Evolutionary conservation across 2,113 vertebrate genomes (phyloP).

Genomic region (Lutjanus erythropterus): DNA sequence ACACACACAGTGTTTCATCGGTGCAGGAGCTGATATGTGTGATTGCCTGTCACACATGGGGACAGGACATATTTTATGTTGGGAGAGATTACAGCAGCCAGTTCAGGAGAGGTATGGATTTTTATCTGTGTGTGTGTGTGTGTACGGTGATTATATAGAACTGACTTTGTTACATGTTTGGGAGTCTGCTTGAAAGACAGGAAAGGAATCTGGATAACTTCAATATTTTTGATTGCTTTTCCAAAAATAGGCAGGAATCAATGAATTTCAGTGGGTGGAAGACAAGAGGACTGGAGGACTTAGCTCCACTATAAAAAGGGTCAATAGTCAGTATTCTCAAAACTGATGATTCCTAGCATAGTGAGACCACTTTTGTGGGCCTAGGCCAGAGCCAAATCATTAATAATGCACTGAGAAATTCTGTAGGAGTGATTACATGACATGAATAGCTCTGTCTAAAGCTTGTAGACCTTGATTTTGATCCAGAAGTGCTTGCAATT

Average conservation of each 20-base stretch:
- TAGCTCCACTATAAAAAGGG: constrained; percentile 5
- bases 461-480: neutral
- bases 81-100: constrained; percentile 18
- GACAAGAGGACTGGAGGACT: neutral
- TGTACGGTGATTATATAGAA: neutral
- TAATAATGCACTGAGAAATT: neutral
- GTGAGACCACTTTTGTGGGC: neutral
- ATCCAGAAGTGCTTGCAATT: neutral
- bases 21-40: constrained; percentile 14
- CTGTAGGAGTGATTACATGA: neutral
- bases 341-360: neutral
- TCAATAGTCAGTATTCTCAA: neutral
- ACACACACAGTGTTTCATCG: neutral
- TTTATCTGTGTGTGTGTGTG: neutral
- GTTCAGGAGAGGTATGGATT: constrained; percentile 17
- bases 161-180: neutral
- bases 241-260: neutral
- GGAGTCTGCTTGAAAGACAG: neutral
- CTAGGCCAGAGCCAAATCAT: neutral
- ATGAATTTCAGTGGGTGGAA: neutral
- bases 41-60: constrained; percentile 28
- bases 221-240: constrained; percentile 15
- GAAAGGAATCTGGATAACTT: neutral
- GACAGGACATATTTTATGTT: constrained; percentile 36
- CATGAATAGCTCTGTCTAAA: neutral